These are phyloP conservation scores for Trematocara zebra DNA, from an alignment of 2,113 vertebrate species.

Conservation along the genomic window DNA sequence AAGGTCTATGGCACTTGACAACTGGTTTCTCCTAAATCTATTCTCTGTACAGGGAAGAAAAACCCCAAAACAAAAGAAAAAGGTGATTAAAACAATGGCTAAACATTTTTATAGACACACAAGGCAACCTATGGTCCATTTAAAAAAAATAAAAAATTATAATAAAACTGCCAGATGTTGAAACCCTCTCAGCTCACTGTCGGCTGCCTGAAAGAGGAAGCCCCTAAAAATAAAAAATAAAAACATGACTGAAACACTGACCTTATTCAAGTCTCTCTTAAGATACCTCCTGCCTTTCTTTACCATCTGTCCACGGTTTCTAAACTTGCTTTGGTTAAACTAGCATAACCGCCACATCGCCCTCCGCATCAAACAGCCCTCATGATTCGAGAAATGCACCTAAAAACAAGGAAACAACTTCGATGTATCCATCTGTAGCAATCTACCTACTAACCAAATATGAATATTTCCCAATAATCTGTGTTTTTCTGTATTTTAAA, in stretches of 20 bases:
- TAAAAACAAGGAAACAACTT: neutral
- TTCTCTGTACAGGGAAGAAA: slow-evolving; percentile 32
- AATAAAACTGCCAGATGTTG: slow-evolving; percentile 47
- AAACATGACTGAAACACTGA: slow-evolving; percentile 36
- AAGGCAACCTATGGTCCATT: slow-evolving; percentile 82
- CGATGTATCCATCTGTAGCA: neutral
- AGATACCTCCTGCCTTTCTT: slow-evolving; percentile 46
- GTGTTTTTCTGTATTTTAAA: neutral
- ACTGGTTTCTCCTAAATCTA: slow-evolving; percentile 48
- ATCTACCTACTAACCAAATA: neutral
- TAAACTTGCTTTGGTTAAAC: slow-evolving; percentile 85
- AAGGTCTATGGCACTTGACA: slow-evolving; percentile 93
- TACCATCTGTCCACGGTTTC: slow-evolving; percentile 56
- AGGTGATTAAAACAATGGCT: neutral
- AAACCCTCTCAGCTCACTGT: slow-evolving; percentile 74
- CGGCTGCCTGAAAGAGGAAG: slow-evolving; percentile 76
- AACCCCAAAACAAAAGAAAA: neutral
- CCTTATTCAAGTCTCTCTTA: slow-evolving; percentile 23
- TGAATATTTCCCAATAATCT: neutral
- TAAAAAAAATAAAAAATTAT: neutral
- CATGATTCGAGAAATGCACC: neutral
- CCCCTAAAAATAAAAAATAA: slow-evolving; percentile 66
- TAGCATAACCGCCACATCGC: slow-evolving; percentile 64
- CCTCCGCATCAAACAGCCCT: neutral
- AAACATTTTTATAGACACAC: slow-evolving; percentile 66